phyloP scores from a whole-genome alignment of 2,797 vertebrate genomes.

The Tolypeutes matacus region DNA sequence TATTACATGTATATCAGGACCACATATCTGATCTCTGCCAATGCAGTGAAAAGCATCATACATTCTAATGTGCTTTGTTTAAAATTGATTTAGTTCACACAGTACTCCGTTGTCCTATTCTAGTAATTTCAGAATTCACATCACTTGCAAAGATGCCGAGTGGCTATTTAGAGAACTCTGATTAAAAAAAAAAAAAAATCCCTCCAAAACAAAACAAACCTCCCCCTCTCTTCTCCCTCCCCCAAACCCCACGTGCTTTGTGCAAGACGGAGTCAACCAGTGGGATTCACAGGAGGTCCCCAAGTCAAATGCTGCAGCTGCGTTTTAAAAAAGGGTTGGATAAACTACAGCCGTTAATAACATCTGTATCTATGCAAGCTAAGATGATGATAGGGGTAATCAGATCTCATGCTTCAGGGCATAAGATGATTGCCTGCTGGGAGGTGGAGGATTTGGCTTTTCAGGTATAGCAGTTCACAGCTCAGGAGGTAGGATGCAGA shows the following conservation, averaged over 20 bases:
- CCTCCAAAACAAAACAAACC: conserved; percentile 83
- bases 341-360: conserved; percentile 80
- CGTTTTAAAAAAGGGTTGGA: conserved; percentile 83
- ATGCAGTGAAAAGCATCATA: conserved; percentile 60
- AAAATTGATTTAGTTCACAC: conserved; percentile 62
- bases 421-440: conserved; percentile 82
- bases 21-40: conserved; percentile 63
- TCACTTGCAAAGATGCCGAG: conserved; percentile 81
- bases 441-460: conserved; percentile 71
- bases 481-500: conserved; percentile 53
- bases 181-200: conserved; percentile 74
- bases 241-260: conserved; percentile 80
- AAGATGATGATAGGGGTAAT: conserved; percentile 84
- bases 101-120: conserved; percentile 73
- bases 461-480: conserved; percentile 71
- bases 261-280: conserved; percentile 87
- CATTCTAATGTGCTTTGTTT: conserved; percentile 76
- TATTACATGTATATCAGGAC: conserved; percentile 53
- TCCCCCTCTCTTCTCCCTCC: conserved; percentile 64
- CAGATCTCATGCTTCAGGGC: conserved; percentile 85
- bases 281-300: conserved; percentile 85
- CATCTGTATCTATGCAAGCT: conserved; percentile 84
- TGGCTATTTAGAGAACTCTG: conserved; percentile 86
- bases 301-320: conserved; percentile 86
- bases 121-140: conserved; percentile 82